Evolutionary conservation across 2,888 invertebrate species (phyloP).

Genomic region (Steinernema carpocapsae): DNA sequence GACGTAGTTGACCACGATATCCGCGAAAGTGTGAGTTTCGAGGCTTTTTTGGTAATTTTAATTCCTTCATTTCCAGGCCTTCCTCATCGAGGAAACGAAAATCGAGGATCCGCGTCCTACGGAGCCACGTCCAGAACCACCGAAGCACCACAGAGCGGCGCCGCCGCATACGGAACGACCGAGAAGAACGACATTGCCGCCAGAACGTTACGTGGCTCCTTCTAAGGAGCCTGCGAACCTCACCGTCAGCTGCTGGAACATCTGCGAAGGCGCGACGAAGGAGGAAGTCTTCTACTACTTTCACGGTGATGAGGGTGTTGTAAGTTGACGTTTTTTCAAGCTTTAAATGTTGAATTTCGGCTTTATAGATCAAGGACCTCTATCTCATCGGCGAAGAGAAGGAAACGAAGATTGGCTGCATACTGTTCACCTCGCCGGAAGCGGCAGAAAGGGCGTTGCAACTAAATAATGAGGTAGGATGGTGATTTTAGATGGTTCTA

Average conservation of each 20-base stretch:
- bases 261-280: neutral
- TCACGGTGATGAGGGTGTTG: conserved; percentile 5
- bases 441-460: neutral
- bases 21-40: neutral
- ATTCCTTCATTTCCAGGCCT: neutral
- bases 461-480: neutral
- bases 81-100: neutral
- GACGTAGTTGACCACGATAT: conserved; percentile 12
- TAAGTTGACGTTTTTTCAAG: neutral
- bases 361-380: neutral
- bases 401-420: neutral
- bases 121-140: neutral
- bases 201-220: neutral
- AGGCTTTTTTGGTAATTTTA: neutral
- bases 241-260: neutral
- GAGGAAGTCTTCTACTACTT: conserved; percentile 13
- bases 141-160: neutral
- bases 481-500: neutral
- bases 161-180: neutral
- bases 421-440: neutral
- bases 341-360: neutral
- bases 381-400: neutral
- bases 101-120: conserved; percentile 20
- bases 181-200: neutral
- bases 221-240: neutral